Evolutionary conservation across 2,113 vertebrate species (phyloP), one percentile per base, ranked within the genome.

Genomic region (Scomber japonicus): DNA sequence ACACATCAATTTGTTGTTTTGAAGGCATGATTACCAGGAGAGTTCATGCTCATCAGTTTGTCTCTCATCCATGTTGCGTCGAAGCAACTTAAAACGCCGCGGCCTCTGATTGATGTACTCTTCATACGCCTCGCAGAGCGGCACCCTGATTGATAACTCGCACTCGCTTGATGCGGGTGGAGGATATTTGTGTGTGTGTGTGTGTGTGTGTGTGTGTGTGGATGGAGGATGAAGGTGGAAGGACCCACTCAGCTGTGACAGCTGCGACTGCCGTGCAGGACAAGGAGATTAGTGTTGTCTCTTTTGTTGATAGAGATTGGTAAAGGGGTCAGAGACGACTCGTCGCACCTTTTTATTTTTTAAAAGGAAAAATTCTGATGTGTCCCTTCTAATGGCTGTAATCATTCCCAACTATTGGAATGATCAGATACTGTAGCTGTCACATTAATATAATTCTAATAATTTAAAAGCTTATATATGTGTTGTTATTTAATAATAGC

Each of bases 61-160:
- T 76, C 59, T 76, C 49, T 79, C 56, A 70, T 66, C 53, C 21
- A 21, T 51, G 72, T 83, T 75, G 31, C 12, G 14, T 11, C 77
- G 66, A 49, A 69, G 21, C 54, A 59, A 53, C 71, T 67, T 59
- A 40, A 49, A 75, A 61, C 45, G 17, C 19, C 8, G n/a, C 54
- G 30, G 44, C 30, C 15, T 63, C 54, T 85, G 85, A 87, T 80
- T 80, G 80, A 85, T 85, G 72, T 3, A 16, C 46, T 84, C 71
- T 67, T 80, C 64, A 65, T 53, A 50, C 3, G 5, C 14, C 65
- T 71, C 63, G 65, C 69, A 62, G 48, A 65, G 66, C 50, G 21
- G 27, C 12, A 46, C 64, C 60, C 57, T 76, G 77, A 83, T 79
- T 78, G 78, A 83, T 88, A 75, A 75, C 3, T 16, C 57, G 30